A percentile compares a stretch with the other conserved stretches of the same genome.
These are phyloP conservation scores for Centrocercus urophasianus DNA, from an alignment of 2,113 vertebrate genomes.

Conservation along the genomic window DNA sequence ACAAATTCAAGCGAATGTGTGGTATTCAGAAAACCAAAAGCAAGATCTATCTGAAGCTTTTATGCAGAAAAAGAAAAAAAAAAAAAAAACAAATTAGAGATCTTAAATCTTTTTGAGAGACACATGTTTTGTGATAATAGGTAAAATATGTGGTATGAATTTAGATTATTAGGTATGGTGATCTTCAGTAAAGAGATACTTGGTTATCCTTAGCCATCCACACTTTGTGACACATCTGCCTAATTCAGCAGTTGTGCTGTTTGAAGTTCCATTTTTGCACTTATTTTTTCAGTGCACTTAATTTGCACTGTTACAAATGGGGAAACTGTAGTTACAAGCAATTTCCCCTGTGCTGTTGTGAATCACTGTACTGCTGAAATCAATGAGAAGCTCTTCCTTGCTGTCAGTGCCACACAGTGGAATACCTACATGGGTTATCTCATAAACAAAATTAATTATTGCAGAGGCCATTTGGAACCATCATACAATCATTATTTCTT, in stretches of 20 bases:
- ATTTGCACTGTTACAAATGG: neutral
- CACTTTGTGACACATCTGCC: neutral
- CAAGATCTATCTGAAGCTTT: neutral
- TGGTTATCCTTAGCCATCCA: neutral
- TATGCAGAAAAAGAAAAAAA: neutral
- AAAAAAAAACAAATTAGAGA: neutral
- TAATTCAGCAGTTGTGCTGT: neutral
- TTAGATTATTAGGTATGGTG: neutral
- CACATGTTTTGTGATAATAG: neutral
- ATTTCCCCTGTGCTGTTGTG: neutral
- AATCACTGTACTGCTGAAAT: neutral
- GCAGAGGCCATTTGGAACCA: neutral
- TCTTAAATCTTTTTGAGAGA: neutral
- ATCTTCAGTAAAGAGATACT: neutral
- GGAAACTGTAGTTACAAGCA: neutral
- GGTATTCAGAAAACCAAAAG: neutral
- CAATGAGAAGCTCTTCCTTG: neutral
- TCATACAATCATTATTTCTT: neutral
- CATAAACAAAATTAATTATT: neutral
- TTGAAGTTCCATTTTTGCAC: neutral
- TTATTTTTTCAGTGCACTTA: neutral
- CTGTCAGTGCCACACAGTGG: neutral
- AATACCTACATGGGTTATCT: neutral
- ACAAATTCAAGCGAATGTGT: neutral
- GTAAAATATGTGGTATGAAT: neutral